Evolutionary conservation across 1,140 invertebrate genomes (phyloP), one percentile per base, ranked within the genome.

Genomic region (Ceratina japonica): DNA sequence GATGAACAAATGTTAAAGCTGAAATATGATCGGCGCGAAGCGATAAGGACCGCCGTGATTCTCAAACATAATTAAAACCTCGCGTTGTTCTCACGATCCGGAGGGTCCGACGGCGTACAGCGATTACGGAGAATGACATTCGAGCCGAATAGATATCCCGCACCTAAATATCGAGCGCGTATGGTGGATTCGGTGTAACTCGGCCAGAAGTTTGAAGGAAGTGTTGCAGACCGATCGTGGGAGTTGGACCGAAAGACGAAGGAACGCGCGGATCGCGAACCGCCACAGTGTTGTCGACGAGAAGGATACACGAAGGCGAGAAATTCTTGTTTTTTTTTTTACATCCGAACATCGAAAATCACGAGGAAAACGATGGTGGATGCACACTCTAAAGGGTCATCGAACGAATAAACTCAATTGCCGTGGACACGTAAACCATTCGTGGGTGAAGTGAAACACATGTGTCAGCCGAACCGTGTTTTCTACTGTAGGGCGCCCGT

Each of bases 271-370:
- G 85, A 89, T 71, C 64, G 79, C 76, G 89, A 82, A 88, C 88
- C 86, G 87, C 81, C 85, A 86, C 76, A 87, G 86, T 89, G 87
- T 89, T 89, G 89, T 88, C 87, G 88, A 86, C 81, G 81, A 85
- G 85, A 87, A 89, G 86, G 83, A 79, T 88, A 86, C 86, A 88
- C 86, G 87, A 84, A 87, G 81, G 77, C 77, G 82, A 88, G 82
- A 83, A 85, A 79, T 86, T 81, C 75, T 86, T 80, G 77, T 88
- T 88, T 88, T 88, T 86, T 82, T 85, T 84, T 80, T 84, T 75
- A 76, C 82, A 75, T 82, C 77, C 80, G 76, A 83, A 84, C 82
- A 76, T 81, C 75, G 80, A 88, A 86, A 87, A 86, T 88, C 83
- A 86, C 79, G 87, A 81, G 81, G 68, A 84, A 87, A 82, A 86